These are phyloP conservation scores for Cygnus olor DNA, from an alignment of 2,797 vertebrate genomes.

Conservation along the genomic window DNA sequence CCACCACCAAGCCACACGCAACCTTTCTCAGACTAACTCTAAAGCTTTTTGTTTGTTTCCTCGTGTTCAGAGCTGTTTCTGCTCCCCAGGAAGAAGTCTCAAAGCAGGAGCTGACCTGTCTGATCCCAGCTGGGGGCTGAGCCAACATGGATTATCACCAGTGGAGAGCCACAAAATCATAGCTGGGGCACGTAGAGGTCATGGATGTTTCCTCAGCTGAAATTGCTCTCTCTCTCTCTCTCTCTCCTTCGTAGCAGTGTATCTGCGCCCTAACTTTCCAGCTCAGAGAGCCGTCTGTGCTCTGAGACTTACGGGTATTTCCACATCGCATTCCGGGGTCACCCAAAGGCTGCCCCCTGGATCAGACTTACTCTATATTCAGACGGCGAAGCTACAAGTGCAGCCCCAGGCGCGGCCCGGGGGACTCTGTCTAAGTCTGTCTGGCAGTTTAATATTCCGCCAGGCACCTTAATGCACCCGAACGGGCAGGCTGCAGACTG, in stretches of 20 bases:
- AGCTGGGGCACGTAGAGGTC: constrained; percentile 15
- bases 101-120: constrained; percentile 40
- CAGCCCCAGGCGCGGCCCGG: not conserved
- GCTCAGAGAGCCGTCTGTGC: not conserved
- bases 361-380: constrained; percentile 1
- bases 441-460: not conserved
- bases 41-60: not conserved
- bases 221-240: not conserved
- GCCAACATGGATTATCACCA: constrained; percentile 59
- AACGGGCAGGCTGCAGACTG: not conserved
- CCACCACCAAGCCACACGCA: not conserved
- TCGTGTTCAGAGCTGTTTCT: constrained; percentile 22
- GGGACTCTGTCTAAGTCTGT: not conserved
- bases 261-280: not conserved
- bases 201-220: constrained; percentile 44
- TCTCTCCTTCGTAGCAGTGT: accelerated
- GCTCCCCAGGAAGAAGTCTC: constrained; percentile 3
- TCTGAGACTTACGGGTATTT: not conserved
- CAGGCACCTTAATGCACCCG: not conserved
- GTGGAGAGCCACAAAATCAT: constrained; percentile 13
- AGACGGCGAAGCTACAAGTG: not conserved
- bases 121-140: constrained; percentile 42
- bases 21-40: not conserved
- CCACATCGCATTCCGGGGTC: not conserved
- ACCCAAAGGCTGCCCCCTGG: not conserved